Base-by-base conservation (phyloP, 2,797 vertebrate genomes). In the Argya squamiceps region DNA sequence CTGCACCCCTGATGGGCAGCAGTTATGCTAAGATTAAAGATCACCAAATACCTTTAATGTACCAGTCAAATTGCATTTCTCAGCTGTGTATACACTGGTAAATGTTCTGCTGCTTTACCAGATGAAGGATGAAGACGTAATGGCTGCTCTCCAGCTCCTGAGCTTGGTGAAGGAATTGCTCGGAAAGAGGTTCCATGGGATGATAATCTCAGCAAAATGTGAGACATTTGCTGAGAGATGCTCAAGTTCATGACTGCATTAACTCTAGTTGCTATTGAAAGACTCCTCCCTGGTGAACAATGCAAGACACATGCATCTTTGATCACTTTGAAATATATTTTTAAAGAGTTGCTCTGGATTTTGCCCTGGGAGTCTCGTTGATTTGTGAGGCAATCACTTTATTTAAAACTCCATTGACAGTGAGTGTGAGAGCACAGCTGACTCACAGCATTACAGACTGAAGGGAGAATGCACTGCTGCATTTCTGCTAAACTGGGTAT, bases 11-110 rank as follows among this genome's bases (percentile, higher is more conserved):
- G 97, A 95, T 95, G 96, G 95, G 97, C 78, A 95, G 96, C 91
- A 96, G 96, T 97, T 97, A 97, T 97, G 96, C 94, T 97, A 95
- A 96, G 97, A 96, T 91, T 96, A 96, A 96, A 96, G 85, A 97
- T 93, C 93, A 95, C 92, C 94, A 92, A 96, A 97, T 97, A 95
- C 82, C 93, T 97, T 96, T 97, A 96, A 97, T 98, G 96, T 97
- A 92, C 84, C 92, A 96, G 92, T 97, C 96, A 96, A 93, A 96
- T 92, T 96, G 96, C 88, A 94, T 97, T 95, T 97, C 95, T 97
- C 93, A 97, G 91, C 77, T 86, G 70, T 95, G 94, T 91, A 84
- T 88, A 97, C 84, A 78, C 75, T 88, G 56, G 88, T 93, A 89
- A 96, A 81, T 60, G 76, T 93, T 92, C 94, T 95, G 67, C 44